Evolutionary conservation across 2,113 vertebrate species (phyloP).

Genomic region (Coturnix japonica): DNA sequence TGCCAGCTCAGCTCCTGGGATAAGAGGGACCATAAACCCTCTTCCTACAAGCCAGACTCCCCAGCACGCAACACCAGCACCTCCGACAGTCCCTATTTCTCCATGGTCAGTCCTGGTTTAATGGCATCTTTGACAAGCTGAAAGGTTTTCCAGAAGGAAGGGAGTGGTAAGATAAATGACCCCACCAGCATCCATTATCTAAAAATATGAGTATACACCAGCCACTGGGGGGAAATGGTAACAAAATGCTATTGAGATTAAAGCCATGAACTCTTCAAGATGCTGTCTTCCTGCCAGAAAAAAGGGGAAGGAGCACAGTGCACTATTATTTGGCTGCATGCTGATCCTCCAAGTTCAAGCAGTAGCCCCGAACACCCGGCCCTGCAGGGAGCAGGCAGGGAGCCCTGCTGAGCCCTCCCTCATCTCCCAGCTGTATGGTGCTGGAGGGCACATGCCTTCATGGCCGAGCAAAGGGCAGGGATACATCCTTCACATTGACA

Average conservation of each 20-base stretch:
- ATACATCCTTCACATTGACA: fast-evolving
- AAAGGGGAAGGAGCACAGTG: neutral
- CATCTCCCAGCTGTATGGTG: fast-evolving
- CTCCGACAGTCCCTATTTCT: neutral
- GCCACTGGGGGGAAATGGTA: neutral
- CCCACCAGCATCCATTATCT: neutral
- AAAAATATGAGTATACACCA: constrained; percentile 25
- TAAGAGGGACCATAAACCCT: neutral
- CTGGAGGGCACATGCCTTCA: neutral
- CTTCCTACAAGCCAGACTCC: neutral
- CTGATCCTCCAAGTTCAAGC: neutral
- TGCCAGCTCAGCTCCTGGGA: neutral
- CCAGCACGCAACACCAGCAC: fast-evolving
- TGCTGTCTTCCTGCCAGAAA: neutral
- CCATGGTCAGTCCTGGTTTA: neutral
- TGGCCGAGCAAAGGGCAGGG: neutral
- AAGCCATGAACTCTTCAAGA: neutral
- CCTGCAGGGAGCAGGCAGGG: fast-evolving
- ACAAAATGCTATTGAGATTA: constrained; percentile 8
- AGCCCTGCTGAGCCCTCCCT: neutral
- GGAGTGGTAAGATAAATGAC: neutral
- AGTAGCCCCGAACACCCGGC: fast-evolving
- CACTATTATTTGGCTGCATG: neutral
- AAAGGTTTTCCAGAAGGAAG: neutral
- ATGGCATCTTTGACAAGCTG: neutral